A percentile compares a stretch with the other conserved stretches of the same genome.
Conservation (phyloP, 2,888 invertebrate species). For the Philhelius pedissequus region DNA sequence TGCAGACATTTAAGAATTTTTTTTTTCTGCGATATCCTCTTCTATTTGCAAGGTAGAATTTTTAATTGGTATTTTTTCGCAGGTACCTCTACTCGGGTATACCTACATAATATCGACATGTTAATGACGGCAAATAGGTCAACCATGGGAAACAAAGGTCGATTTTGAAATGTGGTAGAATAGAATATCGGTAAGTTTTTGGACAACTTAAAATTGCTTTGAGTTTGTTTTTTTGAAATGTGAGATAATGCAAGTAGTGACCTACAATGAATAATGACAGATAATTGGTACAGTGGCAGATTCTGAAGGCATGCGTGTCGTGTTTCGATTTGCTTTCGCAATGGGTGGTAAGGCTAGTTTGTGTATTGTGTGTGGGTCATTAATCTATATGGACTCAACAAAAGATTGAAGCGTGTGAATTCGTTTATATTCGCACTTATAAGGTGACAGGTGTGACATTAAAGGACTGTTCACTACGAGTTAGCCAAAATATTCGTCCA, state of each 20-base stretch:
- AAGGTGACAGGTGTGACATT: not conserved
- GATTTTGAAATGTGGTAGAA: not conserved
- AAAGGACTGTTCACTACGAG: too few species aligned
- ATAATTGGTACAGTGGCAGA: constrained; percentile 19
- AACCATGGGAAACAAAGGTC: not conserved
- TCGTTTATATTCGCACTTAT: not conserved
- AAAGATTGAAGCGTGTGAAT: not conserved
- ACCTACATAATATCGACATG: not conserved
- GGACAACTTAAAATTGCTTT: not conserved
- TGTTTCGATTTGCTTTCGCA: not conserved
- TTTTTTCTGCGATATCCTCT: constrained; percentile 7
- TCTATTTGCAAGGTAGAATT: constrained; percentile 3
- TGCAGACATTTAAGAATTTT: constrained; percentile 30
- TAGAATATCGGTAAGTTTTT: not conserved
- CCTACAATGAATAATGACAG: not conserved
- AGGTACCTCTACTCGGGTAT: too few species aligned
- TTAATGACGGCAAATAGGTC: not conserved
- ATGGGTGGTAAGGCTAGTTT: not conserved
- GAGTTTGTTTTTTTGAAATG: not conserved
- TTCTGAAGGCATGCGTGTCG: not conserved
- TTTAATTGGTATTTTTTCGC: not conserved
- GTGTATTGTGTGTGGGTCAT: not conserved
- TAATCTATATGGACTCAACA: not conserved
- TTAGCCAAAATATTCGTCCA: too few species aligned
- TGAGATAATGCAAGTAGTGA: not conserved